phyloP scores from a whole-genome alignment of 2,888 invertebrate genomes.

The Hoplodrina blanda region DNA sequence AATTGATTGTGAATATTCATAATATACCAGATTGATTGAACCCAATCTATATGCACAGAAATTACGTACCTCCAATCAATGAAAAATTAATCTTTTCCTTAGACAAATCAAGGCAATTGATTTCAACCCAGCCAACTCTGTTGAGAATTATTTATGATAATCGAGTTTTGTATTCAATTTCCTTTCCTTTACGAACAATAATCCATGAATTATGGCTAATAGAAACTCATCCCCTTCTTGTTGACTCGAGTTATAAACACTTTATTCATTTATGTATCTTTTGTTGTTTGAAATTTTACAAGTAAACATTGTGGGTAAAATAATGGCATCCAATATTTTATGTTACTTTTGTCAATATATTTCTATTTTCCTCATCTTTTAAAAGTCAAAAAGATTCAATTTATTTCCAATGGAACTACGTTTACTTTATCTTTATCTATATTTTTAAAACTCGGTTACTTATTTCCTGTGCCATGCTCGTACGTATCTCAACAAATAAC shows the following conservation, averaged over 20 bases:
- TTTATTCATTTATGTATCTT: constrained; percentile 39
- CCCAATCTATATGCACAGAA: not conserved
- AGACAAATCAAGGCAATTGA: constrained; percentile 73
- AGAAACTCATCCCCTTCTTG: constrained; percentile 69
- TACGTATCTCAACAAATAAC: constrained; percentile 12
- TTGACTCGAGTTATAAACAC: constrained; percentile 58
- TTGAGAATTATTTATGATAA: constrained; percentile 78
- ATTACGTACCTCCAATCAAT: constrained; percentile 32
- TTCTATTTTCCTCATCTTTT: not conserved
- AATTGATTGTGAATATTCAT: constrained; percentile 17
- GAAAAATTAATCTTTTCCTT: constrained; percentile 57
- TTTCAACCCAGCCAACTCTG: constrained; percentile 68
- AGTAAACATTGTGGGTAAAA: not conserved
- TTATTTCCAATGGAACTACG: constrained; percentile 11
- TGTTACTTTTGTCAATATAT: not conserved
- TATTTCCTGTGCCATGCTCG: not conserved
- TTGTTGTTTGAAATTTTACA: constrained; percentile 27
- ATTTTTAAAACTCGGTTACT: not conserved
- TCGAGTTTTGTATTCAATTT: constrained; percentile 83
- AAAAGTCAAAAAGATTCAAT: constrained; percentile 6
- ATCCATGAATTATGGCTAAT: constrained; percentile 76
- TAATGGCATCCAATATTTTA: not conserved
- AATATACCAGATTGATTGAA: constrained; percentile 18
- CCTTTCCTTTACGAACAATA: constrained; percentile 76
- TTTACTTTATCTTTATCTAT: constrained; percentile 3